Base-by-base conservation (phyloP, 2,888 invertebrate species). In the Iselma pallidipennis region DNA sequence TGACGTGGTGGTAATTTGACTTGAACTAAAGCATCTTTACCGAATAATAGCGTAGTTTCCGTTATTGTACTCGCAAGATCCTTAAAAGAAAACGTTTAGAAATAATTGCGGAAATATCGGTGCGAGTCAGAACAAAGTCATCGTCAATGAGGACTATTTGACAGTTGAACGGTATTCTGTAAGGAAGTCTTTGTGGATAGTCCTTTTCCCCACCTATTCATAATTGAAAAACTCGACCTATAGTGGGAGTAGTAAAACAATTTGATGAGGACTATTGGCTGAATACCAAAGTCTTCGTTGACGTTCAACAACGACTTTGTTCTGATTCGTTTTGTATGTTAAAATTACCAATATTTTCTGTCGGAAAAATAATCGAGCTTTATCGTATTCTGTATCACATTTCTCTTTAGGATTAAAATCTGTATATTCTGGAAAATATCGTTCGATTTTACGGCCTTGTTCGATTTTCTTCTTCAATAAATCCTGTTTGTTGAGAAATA, bases 401-500 rank as follows among this genome's bases (percentile, higher is more conserved):
- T 82, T 82, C n/a, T 80, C 78, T 16, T 76, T 72, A 0, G 83
- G 80, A 9, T 80, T 75, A 73, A 84, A 91, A n/a, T 82, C 70
- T 3, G 80, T 73, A 73, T 87, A 92, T 61, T 88, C 85, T 0
- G 90, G 89, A 81, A 91, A 91, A 79, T 89, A 87, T 1, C 85
- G 82, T 0, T 83, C 87, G 55, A 92, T 85, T 57, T 82, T 83
- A 65, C 85, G 84, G 14, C 91, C 91, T 54, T 85, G 84, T n/a
- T 85, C 80, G 52, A 93, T 85, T 80, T 94, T 94, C 51, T 85
- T 84, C 68, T 89, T 85, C 55, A 94, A 82, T 2, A 91, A 81
- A 76, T 94, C 93, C 75, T 92, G 91, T 77, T 94, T 94, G 79
- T 94, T 94, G 33, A 94, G 83, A 79, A 94, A 94, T 7, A 94